A percentile compares a stretch with the other conserved stretches of the same genome.
Evolutionary conservation across 2,888 invertebrate species (phyloP).

Genomic region (Phyllotreta striolata): DNA sequence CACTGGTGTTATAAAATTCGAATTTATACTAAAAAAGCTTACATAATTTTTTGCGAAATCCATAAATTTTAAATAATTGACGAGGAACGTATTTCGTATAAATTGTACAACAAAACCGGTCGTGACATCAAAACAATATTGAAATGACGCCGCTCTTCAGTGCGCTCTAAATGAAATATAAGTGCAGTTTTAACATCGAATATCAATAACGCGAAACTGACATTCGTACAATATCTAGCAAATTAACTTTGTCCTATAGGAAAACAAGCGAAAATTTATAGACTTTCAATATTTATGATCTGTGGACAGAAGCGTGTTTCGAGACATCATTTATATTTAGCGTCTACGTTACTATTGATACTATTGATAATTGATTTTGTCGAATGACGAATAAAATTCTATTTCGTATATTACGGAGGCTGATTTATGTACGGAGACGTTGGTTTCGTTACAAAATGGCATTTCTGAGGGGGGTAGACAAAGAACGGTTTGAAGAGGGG

Average conservation of each 20-base stretch:
- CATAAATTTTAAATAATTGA: constrained; percentile 32
- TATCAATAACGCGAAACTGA: constrained; percentile 20
- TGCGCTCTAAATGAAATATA: constrained; percentile 21
- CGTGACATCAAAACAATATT: constrained; percentile 27
- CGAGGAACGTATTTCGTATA: constrained; percentile 24
- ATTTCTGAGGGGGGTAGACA: constrained; percentile 28
- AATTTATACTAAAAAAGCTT: constrained; percentile 18
- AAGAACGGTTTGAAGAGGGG: constrained; percentile 35
- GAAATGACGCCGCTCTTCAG: constrained; percentile 23
- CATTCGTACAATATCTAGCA: constrained; percentile 38
- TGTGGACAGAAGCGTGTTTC: constrained; percentile 50
- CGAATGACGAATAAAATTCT: constrained; percentile 47
- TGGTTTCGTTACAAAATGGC: constrained; percentile 44
- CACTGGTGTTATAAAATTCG: background rate
- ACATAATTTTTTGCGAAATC: constrained; percentile 15
- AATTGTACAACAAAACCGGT: constrained; percentile 24
- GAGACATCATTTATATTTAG: constrained; percentile 50
- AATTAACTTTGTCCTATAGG: constrained; percentile 43
- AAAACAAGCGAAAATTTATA: constrained; percentile 45
- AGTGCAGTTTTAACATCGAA: constrained; percentile 20
- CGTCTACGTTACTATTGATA: constrained; percentile 43
- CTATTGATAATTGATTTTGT: constrained; percentile 49
- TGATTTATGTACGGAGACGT: constrained; percentile 46
- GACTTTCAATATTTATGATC: constrained; percentile 47
- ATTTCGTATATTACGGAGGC: constrained; percentile 37